These are phyloP conservation scores for Nymphicus hollandicus DNA, from an alignment of 2,113 vertebrate genomes.

Conservation along the genomic window DNA sequence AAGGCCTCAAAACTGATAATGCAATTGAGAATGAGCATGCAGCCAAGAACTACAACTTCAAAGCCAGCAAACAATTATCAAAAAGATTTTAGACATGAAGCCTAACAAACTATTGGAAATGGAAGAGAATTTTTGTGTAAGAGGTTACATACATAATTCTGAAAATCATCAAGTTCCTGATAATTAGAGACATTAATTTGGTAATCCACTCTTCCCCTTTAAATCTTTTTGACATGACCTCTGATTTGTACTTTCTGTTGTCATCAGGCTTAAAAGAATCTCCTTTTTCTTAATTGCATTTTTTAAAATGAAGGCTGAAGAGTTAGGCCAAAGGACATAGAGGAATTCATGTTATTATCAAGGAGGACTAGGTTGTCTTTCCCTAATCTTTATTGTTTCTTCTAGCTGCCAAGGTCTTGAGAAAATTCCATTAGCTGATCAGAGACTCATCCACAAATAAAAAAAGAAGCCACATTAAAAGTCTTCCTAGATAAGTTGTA, in stretches of 20 bases:
- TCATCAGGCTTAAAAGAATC: not conserved
- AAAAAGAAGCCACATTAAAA: not conserved
- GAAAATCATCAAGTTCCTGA: not conserved
- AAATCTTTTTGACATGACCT: not conserved
- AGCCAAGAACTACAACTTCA: not conserved
- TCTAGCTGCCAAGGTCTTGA: not conserved
- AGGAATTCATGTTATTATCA: not conserved
- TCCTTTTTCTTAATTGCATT: not conserved
- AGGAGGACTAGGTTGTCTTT: not conserved
- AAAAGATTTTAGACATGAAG: not conserved
- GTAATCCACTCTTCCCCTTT: not conserved
- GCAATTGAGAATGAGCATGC: not conserved
- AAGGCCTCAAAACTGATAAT: not conserved
- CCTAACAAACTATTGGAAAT: not conserved
- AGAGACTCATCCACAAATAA: not conserved
- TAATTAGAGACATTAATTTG: not conserved
- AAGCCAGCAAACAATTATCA: not conserved
- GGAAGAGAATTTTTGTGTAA: not conserved
- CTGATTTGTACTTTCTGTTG: not conserved
- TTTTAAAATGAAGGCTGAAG: not conserved
- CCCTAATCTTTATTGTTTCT: not conserved
- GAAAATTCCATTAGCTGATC: not conserved
- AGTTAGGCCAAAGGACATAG: not conserved
- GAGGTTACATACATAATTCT: not conserved
- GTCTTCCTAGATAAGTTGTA: not conserved